phyloP scores from a whole-genome alignment of 2,797 vertebrate genomes.

The Hoplostethus atlanticus region DNA sequence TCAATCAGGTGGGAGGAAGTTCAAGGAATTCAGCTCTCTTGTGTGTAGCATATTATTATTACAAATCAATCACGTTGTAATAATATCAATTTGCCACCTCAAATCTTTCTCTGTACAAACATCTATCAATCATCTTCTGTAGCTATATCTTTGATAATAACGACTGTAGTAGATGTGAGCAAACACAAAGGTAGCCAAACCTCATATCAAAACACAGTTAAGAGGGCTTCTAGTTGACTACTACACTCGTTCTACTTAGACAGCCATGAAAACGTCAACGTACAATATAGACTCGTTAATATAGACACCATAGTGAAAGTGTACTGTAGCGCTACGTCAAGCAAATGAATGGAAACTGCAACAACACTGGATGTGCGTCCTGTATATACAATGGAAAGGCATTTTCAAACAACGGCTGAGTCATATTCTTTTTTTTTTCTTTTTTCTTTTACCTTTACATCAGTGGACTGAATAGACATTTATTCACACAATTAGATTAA shows the following conservation, averaged over 20 bases:
- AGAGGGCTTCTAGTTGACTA: conserved; percentile 40
- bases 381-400: conserved; percentile 44
- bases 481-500: conserved; percentile 23
- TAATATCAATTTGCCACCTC: neutral
- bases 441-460: neutral
- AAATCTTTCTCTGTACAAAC: conserved; percentile 17
- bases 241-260: conserved; percentile 55
- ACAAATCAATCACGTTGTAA: neutral
- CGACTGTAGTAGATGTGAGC: conserved; percentile 27
- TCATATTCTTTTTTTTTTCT: too few relatives aligned
- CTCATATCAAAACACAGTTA: conserved; percentile 58
- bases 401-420: neutral
- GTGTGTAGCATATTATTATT: neutral
- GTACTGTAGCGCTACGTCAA: conserved; percentile 33
- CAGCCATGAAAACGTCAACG: conserved; percentile 60
- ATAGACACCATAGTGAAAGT: conserved; percentile 46
- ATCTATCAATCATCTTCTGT: conserved; percentile 22
- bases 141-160: conserved; percentile 34
- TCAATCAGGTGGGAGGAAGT: conserved; percentile 8
- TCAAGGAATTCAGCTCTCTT: neutral
- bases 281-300: conserved; percentile 51
- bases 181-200: conserved; percentile 52
- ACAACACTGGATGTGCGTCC: neutral
- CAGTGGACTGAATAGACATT: conserved; percentile 4
- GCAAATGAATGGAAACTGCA: conserved; percentile 34